Percentiles rank a stretch among this genome's conserved stretches.
Evolutionary conservation across 2,888 invertebrate species (phyloP).

Genomic region (Rhagium mordax): DNA sequence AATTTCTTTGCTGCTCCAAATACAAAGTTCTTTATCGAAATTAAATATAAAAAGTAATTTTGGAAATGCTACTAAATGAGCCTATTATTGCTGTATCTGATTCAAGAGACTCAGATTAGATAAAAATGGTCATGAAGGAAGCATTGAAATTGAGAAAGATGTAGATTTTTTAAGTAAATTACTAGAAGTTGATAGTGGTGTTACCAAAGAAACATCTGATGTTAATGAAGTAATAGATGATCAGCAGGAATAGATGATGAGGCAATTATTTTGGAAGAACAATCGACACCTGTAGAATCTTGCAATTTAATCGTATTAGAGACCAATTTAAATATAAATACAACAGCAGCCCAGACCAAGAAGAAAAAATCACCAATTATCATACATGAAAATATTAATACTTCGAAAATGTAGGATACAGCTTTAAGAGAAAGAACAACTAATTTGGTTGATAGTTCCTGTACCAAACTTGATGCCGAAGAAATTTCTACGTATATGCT

Average conservation of each 20-base stretch:
- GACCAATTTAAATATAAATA: background rate
- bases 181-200: no score
- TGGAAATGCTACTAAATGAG: no score
- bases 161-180: background rate
- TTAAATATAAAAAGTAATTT: no score
- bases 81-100: conserved; percentile 40
- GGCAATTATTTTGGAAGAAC: background rate
- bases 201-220: background rate
- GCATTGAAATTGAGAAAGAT: background rate
- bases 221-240: no score
- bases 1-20: no score
- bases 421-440: conserved; percentile 58
- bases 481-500: conserved; percentile 60
- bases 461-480: conserved; percentile 54
- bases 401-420: conserved; percentile 58
- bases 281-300: conserved; percentile 2
- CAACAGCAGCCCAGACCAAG: background rate
- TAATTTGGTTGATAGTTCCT: conserved; percentile 60
- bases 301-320: background rate
- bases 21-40: no score
- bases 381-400: conserved; percentile 61
- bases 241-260: conserved; percentile 41
- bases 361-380: conserved; percentile 59
- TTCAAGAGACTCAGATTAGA: conserved; percentile 28
- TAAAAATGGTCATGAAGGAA: background rate